Base-by-base conservation (phyloP, 1,140 invertebrate species). In the Nasonia giraulti region DNA sequence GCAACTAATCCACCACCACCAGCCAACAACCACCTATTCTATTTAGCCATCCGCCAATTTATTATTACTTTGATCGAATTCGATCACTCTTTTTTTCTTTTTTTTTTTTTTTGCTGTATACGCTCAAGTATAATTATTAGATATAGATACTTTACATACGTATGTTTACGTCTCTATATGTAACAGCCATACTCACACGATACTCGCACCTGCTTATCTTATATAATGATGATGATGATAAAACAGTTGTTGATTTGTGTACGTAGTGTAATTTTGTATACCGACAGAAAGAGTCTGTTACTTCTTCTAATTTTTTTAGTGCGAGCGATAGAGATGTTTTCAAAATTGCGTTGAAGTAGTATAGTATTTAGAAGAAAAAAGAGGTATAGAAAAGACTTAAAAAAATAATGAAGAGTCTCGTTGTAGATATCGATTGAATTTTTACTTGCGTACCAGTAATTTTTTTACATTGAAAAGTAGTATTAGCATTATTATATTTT, bases 101-200 rank as follows among this genome's bases (percentile, higher is more conserved):
- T 47, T 68, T 77, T 55, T 80, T 68, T 40, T 80, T 80, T 17
- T 12, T 75, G 33, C 33, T 37, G 8, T 31, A 20, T 75, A 75
- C 73, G 33, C 17, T 75, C 73, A 75, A 75, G 20, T 75, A 33
- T 75, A 40, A 33, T 71, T 71, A 66, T 78, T 74, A 85, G 68
- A 80, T 82, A 76, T 82, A 76, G 17, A 80, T 74, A 80, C 55
- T n/a, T 79, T 62, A 79, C 62, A 80, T 82, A 80, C 85, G 85
- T 86, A 82, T 82, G 80, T 83, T 83, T 83, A 87, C 85, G 82
- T 88, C 85, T 86, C 86, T 84, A 84, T 87, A 87, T 87, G 89
- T 91, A 91, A 92, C 89, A 91, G 91, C 91, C 91, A 91, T 90
- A 91, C 91, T 91, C 91, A 92, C 91, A 92, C 73, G 89, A 90